Evolutionary conservation across 1,140 invertebrate genomes (phyloP).

Genomic region (Drosophila ogumai): DNA sequence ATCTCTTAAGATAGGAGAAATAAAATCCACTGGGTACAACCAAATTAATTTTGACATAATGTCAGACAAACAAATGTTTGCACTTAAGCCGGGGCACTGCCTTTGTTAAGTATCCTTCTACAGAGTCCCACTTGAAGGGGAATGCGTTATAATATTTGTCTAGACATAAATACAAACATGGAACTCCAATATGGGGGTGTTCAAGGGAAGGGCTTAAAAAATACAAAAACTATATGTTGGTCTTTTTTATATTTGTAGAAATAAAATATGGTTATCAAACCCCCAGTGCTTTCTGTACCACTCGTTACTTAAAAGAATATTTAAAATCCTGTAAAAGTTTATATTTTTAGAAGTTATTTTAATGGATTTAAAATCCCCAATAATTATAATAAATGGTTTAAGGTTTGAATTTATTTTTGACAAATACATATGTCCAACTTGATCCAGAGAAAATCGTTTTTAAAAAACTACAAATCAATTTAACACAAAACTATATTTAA

Average conservation of each 20-base stretch:
- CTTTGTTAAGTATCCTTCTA: conserved; percentile 34
- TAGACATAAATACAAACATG: conserved; percentile 30
- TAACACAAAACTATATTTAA: background rate
- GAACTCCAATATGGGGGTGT: conserved; percentile 3
- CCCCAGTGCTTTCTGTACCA: too few relatives aligned
- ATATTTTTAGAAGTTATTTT: background rate
- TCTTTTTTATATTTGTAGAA: background rate
- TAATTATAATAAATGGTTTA: background rate
- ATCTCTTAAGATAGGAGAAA: conserved; percentile 54
- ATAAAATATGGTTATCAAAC: background rate
- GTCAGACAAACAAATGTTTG: conserved; percentile 60
- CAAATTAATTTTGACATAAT: conserved; percentile 61
- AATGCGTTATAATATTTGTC: conserved; percentile 32
- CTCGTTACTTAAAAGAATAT: background rate
- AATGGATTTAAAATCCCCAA: background rate
- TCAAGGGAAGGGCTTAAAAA: conserved; percentile 1
- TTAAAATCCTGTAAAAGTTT: too few relatives aligned
- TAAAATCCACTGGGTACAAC: conserved; percentile 57
- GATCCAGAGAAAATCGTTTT: background rate
- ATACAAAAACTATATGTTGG: background rate
- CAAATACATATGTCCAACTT: too few relatives aligned
- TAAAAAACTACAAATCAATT: background rate
- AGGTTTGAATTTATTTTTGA: background rate
- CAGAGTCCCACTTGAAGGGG: conserved; percentile 16
- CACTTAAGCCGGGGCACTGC: conserved; percentile 43